Evolutionary conservation across 2,113 vertebrate genomes (phyloP), one percentile per base, ranked within the genome.

Genomic region (Recurvirostra avosetta): DNA sequence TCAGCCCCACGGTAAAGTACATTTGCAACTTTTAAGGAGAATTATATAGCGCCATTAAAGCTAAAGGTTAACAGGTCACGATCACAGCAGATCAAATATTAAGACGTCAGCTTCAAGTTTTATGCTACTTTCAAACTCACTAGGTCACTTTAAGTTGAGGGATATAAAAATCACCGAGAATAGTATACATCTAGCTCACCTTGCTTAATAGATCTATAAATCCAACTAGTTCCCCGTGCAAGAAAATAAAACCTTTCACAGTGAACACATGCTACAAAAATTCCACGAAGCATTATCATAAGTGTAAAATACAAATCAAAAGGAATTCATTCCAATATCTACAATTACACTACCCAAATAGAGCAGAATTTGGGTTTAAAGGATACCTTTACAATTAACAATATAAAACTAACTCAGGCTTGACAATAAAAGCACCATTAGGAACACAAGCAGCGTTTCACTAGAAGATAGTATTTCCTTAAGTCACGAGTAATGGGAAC

Each of bases 181-280:
- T 11, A 92, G 66, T 23, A 72, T 15, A 53, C 65, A 70, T 72
- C 83, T n/a, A 97, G 38, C 72, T 97, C 88, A 90, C 85, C 91
- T 93, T 94, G 61, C 81, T 96, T 95, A 97, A 86, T 11, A 97
- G 85, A 91, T 79, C 78, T 92, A 87, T 86, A 96, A 97, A 94
- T 95, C n/a, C 58, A 90, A 78, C 36, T 63, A 52, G 45, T 34
- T 79, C 36, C 55, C 58, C 77, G n/a, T 26, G 45, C 21, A 93
- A 88, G 81, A 90, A 96, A 97, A 93, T 19, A n/a, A 86, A 97
- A 52, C 58, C 36, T 91, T 66, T 90, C 47, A 63, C 88, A 96
- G n/a, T 19, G 22, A 74, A 50, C 68, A 74, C 12, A 15, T 5
- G 50, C 72, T 47, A 36, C 47, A 86, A 76, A 52, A 86, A 78